These are phyloP conservation scores for Philonicus albiceps DNA, from an alignment of 2,888 invertebrate species.

Conservation along the genomic window DNA sequence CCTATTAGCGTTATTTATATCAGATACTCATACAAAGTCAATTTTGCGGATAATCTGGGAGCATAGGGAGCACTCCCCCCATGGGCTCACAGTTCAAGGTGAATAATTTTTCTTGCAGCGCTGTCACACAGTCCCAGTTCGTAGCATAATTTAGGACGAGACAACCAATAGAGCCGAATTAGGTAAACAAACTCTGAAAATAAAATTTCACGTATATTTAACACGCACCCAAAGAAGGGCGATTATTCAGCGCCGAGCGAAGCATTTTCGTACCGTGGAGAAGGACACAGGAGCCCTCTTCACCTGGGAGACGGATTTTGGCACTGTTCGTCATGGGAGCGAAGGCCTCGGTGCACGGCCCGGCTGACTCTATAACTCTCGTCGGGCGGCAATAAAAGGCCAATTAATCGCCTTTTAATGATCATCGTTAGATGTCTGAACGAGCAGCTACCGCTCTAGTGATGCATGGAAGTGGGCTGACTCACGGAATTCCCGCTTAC, in stretches of 20 bases:
- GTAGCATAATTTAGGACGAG: conserved; percentile 32
- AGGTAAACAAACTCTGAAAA: conserved; percentile 41
- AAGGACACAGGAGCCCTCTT: neutral
- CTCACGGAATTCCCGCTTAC: neutral
- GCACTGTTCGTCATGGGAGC: neutral
- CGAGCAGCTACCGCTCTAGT: neutral
- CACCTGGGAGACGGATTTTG: neutral
- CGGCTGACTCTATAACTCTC: conserved; percentile 20
- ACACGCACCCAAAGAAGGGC: conserved; percentile 30
- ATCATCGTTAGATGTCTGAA: conserved; percentile 23
- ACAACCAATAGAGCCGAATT: conserved; percentile 35
- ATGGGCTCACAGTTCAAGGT: conserved; percentile 15
- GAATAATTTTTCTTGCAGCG: conserved; percentile 30
- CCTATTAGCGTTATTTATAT: conserved; percentile 40
- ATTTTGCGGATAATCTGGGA: conserved; percentile 36
- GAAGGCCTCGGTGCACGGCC: neutral
- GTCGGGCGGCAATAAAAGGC: conserved; percentile 26
- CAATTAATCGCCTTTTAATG: conserved; percentile 40
- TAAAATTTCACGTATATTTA: conserved; percentile 38
- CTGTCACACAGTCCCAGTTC: conserved; percentile 18
- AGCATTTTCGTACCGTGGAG: conserved; percentile 1
- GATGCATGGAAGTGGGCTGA: neutral
- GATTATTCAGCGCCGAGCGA: conserved; percentile 11
- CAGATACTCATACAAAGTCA: conserved; percentile 40
- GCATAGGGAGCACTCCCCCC: neutral